These are phyloP conservation scores for Physeter macrocephalus DNA, from an alignment of 2,113 vertebrate species.

Conservation along the genomic window DNA sequence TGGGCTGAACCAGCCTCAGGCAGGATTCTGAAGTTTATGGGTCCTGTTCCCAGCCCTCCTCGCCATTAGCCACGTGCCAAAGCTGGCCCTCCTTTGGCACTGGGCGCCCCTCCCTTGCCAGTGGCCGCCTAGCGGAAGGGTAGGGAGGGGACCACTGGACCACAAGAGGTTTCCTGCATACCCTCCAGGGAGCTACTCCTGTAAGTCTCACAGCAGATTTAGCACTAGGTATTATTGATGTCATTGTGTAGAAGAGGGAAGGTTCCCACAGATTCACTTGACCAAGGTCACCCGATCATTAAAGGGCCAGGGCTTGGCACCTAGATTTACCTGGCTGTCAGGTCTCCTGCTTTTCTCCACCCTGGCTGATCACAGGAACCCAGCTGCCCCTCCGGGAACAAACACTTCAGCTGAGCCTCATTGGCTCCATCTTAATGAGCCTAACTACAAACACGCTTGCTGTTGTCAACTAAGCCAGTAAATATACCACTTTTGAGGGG, in stretches of 20 bases:
- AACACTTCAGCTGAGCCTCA: background rate
- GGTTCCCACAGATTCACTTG: background rate
- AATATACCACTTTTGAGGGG: rapidly evolving
- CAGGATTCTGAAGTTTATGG: background rate
- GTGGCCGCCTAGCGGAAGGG: background rate
- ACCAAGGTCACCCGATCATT: rapidly evolving
- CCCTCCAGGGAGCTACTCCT: no score
- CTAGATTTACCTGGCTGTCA: background rate
- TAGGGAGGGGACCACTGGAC: no score
- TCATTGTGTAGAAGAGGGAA: background rate
- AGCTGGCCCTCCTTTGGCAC: background rate
- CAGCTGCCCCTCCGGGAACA: background rate
- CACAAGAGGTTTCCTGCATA: no score
- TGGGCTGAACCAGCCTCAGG: background rate
- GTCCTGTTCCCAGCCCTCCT: background rate
- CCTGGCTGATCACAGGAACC: background rate
- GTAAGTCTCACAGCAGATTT: no score
- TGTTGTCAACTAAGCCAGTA: background rate
- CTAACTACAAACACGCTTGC: background rate
- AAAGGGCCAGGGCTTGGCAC: background rate
- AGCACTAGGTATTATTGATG: background rate
- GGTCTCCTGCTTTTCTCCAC: background rate
- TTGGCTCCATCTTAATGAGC: background rate
- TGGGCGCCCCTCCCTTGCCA: background rate
- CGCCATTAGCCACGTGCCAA: background rate